Evolutionary conservation across 2,888 invertebrate genomes (phyloP).

Genomic region (Mesochorus sp.): DNA sequence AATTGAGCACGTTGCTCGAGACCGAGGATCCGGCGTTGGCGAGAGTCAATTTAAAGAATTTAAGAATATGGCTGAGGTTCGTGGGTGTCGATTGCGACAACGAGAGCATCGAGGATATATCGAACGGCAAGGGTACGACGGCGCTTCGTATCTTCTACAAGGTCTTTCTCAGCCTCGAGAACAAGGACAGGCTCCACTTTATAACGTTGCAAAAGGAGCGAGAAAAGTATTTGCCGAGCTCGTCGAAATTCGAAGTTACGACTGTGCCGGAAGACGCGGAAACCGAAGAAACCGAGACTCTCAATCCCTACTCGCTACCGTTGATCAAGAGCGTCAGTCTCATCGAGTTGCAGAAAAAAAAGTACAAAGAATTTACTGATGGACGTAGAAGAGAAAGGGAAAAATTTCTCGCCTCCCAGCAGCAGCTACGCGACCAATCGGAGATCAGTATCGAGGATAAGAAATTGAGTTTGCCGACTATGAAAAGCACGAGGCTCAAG

Average conservation of each 20-base stretch:
- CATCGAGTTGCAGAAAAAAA: constrained; percentile 85
- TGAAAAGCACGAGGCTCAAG: too few species aligned
- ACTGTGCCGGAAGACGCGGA: constrained; percentile 66
- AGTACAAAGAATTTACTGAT: constrained; percentile 82
- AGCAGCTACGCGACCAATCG: neutral
- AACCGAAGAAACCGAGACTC: constrained; percentile 54
- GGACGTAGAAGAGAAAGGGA: constrained; percentile 82
- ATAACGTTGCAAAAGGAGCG: constrained; percentile 82
- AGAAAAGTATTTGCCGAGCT: constrained; percentile 69
- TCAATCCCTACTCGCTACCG: constrained; percentile 82
- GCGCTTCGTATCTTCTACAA: constrained; percentile 85
- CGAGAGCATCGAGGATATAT: constrained; percentile 82
- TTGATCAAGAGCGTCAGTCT: constrained; percentile 83
- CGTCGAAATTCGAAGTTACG: constrained; percentile 72
- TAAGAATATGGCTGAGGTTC: constrained; percentile 83
- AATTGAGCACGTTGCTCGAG: constrained; percentile 82
- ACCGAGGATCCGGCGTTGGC: constrained; percentile 81
- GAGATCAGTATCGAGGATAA: neutral
- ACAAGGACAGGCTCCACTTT: constrained; percentile 84
- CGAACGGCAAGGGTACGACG: constrained; percentile 81
- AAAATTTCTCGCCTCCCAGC: constrained; percentile 70
- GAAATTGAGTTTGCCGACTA: neutral
- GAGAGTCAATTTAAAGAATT: constrained; percentile 83
- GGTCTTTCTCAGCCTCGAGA: constrained; percentile 85
- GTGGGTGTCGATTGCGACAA: constrained; percentile 83